These are phyloP conservation scores for Xanthorhoe designata DNA, from an alignment of 2,888 invertebrate genomes.

Conservation along the genomic window DNA sequence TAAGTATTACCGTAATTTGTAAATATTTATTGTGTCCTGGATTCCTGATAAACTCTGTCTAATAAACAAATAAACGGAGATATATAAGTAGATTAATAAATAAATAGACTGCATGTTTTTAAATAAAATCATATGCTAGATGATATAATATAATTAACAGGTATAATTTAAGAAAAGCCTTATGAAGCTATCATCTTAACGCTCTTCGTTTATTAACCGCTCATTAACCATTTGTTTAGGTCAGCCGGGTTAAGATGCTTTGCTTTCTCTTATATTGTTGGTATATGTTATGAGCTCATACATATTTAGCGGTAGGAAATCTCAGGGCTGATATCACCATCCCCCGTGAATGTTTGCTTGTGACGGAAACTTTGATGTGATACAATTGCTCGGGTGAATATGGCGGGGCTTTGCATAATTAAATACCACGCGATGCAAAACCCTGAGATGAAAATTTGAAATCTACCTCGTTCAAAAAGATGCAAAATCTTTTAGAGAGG, in stretches of 20 bases:
- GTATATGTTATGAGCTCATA: conserved; percentile 45
- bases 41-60: no score
- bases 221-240: conserved; percentile 21
- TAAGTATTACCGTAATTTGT: no score
- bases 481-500: neutral
- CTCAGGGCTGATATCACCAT: conserved; percentile 43
- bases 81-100: no score
- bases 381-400: conserved; percentile 31
- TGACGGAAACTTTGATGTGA: conserved; percentile 40
- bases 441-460: conserved; percentile 23
- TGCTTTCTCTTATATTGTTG: conserved; percentile 40
- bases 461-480: conserved; percentile 19
- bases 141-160: no score
- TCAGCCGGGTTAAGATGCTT: conserved; percentile 40
- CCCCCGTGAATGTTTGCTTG: conserved; percentile 31
- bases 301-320: conserved; percentile 45
- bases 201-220: neutral
- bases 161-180: no score
- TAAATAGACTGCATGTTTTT: no score
- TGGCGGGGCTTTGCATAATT: conserved; percentile 32
- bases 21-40: no score
- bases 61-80: no score
- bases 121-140: no score
- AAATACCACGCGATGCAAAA: conserved; percentile 19
- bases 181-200: no score